Evolutionary conservation across 1,140 invertebrate species (phyloP), one percentile per base, ranked within the genome.

Genomic region (Drosophila insularis): DNA sequence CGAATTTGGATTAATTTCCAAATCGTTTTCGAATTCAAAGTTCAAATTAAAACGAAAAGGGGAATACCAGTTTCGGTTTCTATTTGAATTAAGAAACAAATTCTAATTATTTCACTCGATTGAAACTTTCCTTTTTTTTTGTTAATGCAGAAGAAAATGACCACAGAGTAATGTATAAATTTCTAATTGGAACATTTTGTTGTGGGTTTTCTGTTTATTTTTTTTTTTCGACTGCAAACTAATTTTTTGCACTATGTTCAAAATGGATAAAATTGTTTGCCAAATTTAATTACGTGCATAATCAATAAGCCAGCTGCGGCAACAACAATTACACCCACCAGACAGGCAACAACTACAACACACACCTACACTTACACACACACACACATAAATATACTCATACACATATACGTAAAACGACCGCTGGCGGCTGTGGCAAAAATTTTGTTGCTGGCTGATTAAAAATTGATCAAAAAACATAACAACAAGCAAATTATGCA

Each of bases 401-500:
- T 19, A 60, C 7, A 66, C 50, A 21, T 21, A 53, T 32, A 62
- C 61, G 37, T 14, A 55, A 54, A 65, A 54, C 55, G 31, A 43
- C 39, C 23, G 68, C 21, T 43, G 50, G 35, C 54, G 50, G 14
- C 53, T 43, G 53, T 11, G 19, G 31, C 27, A 46, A 59, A 61
- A 32, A 56, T 67, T 14, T 64, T 64, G 58, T 35, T 63, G 68
- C 78, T 66, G 71, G 71, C 89, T 86, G 81, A 87, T 86, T 86
- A 86, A 86, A 86, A 86, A 86, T 86, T 86, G 74, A 86, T 86
- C 78, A 86, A 86, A 87, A 86, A 87, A 82, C 81, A 86, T 77
- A 87, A 79, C 76, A 76, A 82, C 76, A 80, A 60, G 69, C 72
- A 79, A 89, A 89, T 82, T 86, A 87, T 86, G 79, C 82, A 80